Evolutionary conservation across 1,140 invertebrate species (phyloP), one percentile per base, ranked within the genome.

Genomic region (Monomorium pharaonis): DNA sequence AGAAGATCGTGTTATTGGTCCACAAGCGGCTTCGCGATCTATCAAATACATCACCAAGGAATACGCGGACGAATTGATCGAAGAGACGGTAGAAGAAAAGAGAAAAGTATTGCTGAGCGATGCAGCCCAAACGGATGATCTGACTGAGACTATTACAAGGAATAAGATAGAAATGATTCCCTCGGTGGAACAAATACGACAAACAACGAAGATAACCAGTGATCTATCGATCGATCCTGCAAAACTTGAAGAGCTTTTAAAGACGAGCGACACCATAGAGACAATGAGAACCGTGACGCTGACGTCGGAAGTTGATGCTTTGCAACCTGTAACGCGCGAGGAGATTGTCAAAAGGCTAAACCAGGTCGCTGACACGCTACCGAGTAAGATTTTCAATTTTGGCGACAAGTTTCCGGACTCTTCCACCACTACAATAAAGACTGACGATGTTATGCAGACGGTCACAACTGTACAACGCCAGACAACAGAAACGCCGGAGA

Each of bases 401-500:
- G 78, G 24, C n/a, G 75, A 87, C 3, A 63, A 63, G n/a, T 51
- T 67, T 18, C 42, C 44, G 1, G 49, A n/a, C 9, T 30, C 27
- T 0, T 74, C 42, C 4, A 58, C 37, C 21, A 75, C 74, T 14
- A 85, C 51, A 33, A 49, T 88, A 10, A 88, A 21, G 12, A 69
- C 69, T 16, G 90, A 81, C n/a, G 89, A 84, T 12, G 65, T 65
- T 10, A 42, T 89, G 0, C 87, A 85, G 14, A 91, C 84, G 0
- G 30, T 91, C 42, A 93, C 88, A 24, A 84, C 87, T 44, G 89
- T 90, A 1, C 90, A 86, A 42, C 81, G 67, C n/a, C 9, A 77
- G 3, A 88, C 58, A 7, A 83, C 86, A 6, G 89, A 92, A 10
- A 70, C 77, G 0, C 12, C 21, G 4, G 89, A 47, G 9, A 49